phyloP scores from a whole-genome alignment of 2,888 invertebrate genomes.

The Apodemia mormo region DNA sequence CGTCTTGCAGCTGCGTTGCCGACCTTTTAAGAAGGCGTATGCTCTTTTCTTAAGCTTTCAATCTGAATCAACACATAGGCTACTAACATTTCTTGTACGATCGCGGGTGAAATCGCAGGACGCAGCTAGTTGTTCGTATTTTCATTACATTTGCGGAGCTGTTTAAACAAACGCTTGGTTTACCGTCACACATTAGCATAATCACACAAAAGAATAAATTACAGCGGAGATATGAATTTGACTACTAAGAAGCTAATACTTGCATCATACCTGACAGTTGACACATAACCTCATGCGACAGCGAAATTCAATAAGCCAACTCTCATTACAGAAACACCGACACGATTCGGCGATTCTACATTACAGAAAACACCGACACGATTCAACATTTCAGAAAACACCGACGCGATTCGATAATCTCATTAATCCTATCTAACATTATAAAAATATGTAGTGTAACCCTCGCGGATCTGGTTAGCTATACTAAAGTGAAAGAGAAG shows the following conservation, averaged over 20 bases:
- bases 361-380: constrained; percentile 50
- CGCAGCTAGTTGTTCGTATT: not conserved
- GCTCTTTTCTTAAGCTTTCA: no score
- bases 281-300: constrained; percentile 31
- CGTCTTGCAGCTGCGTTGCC: no score
- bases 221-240: constrained; percentile 18
- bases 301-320: constrained; percentile 28
- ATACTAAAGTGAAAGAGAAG: no score
- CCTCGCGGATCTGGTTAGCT: no score
- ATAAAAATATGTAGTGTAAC: no score
- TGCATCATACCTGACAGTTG: constrained; percentile 1
- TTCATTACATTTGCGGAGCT: not conserved
- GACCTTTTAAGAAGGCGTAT: no score
- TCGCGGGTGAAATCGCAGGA: not conserved
- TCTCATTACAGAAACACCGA: constrained; percentile 23
- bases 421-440: no score
- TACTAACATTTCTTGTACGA: no score
- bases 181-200: constrained; percentile 35
- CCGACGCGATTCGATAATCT: not conserved
- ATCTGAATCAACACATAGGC: no score
- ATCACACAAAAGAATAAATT: constrained; percentile 41
- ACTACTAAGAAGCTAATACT: constrained; percentile 16
- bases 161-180: constrained; percentile 18
- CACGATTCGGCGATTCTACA: not conserved
- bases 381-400: constrained; percentile 31